Conservation (phyloP, 2,113 vertebrate genomes). For the Myrmophylax atrothorax region DNA sequence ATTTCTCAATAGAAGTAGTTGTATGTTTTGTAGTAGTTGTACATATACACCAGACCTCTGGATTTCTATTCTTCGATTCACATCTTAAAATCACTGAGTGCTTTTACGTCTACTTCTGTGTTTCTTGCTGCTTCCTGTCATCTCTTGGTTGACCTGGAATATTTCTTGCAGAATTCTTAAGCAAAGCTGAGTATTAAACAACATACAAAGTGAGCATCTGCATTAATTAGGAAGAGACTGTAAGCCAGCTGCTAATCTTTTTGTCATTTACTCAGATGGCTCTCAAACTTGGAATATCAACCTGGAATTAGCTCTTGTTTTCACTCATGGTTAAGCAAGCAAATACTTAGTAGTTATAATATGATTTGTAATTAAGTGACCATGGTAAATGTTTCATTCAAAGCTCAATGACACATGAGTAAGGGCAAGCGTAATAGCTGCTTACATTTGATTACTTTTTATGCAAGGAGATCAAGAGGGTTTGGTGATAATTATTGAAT, state of each 20-base stretch:
- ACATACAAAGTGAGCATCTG: neutral
- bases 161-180: neutral
- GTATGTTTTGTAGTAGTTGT: neutral
- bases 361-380: conserved; percentile 7
- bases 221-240: neutral
- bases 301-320: neutral
- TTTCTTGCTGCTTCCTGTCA: neutral
- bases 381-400: neutral
- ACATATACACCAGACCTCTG: accelerated
- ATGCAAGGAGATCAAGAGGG: neutral
- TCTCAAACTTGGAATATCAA: neutral
- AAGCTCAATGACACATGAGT: neutral
- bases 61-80: neutral
- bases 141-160: neutral
- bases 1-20: neutral
- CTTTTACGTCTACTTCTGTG: neutral
- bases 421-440: neutral
- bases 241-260: neutral
- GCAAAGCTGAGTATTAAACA: neutral
- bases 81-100: neutral
- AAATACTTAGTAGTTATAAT: neutral
- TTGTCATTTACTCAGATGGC: neutral
- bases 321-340: neutral
- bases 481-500: conserved; percentile 16
- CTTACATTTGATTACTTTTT: neutral